Evolutionary conservation across 2,888 invertebrate species (phyloP).

Genomic region (Andrena praecox): DNA sequence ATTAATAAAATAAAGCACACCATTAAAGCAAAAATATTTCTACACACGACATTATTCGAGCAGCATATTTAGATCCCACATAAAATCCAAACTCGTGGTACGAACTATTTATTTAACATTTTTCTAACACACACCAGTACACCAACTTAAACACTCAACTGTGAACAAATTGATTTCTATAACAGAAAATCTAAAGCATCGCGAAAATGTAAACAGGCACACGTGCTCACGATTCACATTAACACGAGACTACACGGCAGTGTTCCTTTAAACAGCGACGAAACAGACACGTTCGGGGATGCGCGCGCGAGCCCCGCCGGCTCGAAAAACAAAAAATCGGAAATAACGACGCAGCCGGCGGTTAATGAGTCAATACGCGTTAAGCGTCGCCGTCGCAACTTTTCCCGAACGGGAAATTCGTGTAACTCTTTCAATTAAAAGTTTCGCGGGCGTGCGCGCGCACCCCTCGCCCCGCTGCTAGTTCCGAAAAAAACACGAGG

Average conservation of each 20-base stretch:
- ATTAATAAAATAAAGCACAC: no score
- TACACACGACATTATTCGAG: no score
- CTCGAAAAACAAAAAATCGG: constrained; percentile 40
- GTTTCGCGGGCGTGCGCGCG: constrained; percentile 58
- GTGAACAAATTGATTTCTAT: neutral
- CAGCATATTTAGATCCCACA: no score
- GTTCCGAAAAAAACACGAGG: constrained; percentile 40
- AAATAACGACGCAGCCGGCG: constrained; percentile 47
- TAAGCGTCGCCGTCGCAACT: constrained; percentile 52
- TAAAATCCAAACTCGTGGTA: no score
- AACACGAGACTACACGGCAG: neutral
- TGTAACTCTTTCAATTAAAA: constrained; percentile 75
- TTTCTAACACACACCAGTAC: neutral
- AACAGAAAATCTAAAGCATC: neutral
- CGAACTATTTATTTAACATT: no score
- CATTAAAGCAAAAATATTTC: no score
- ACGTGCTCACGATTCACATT: neutral
- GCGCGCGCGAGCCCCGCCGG: neutral
- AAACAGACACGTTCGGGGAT: neutral
- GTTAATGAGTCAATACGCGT: constrained; percentile 60
- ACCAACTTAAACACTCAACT: neutral
- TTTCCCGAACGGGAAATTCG: constrained; percentile 56
- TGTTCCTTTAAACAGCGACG: neutral
- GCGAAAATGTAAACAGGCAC: neutral
- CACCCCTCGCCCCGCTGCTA: constrained; percentile 41